phyloP scores from a whole-genome alignment of 2,113 vertebrate genomes.

The human (Homo sapiens) region DNA sequence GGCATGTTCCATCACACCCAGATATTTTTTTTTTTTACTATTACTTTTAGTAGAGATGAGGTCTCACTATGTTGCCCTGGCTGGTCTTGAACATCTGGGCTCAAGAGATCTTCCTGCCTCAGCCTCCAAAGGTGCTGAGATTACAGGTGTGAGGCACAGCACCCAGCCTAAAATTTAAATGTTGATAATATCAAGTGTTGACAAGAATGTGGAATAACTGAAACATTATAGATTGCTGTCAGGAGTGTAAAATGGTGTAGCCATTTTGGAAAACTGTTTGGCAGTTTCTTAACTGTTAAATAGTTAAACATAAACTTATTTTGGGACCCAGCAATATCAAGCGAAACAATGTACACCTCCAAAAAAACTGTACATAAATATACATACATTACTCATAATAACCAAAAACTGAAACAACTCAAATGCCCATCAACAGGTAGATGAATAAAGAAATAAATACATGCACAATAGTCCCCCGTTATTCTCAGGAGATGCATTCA shows the following conservation, averaged over 20 bases:
- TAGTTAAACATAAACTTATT: background rate
- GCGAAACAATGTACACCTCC: background rate
- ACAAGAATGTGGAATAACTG: background rate
- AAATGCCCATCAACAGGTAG: background rate
- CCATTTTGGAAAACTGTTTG: background rate
- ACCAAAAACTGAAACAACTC: background rate
- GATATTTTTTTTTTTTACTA: too few species aligned
- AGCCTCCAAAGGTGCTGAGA: too few species aligned
- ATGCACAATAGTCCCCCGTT: background rate
- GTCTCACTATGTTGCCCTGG: too few species aligned
- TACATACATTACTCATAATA: background rate
- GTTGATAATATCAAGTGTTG: background rate
- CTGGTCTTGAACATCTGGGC: too few species aligned
- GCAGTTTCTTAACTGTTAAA: background rate
- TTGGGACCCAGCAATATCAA: background rate
- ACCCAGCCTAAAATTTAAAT: background rate
- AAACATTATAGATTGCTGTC: background rate
- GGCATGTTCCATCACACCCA: too few species aligned
- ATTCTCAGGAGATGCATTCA: background rate
- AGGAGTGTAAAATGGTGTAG: background rate
- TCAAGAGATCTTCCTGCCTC: too few species aligned
- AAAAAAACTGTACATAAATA: background rate
- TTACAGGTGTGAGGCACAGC: too few species aligned
- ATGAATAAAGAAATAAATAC: background rate
- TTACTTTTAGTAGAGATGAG: too few species aligned